These are phyloP conservation scores for Chrosomus eos DNA, from an alignment of 2,797 vertebrate genomes.

Conservation along the genomic window DNA sequence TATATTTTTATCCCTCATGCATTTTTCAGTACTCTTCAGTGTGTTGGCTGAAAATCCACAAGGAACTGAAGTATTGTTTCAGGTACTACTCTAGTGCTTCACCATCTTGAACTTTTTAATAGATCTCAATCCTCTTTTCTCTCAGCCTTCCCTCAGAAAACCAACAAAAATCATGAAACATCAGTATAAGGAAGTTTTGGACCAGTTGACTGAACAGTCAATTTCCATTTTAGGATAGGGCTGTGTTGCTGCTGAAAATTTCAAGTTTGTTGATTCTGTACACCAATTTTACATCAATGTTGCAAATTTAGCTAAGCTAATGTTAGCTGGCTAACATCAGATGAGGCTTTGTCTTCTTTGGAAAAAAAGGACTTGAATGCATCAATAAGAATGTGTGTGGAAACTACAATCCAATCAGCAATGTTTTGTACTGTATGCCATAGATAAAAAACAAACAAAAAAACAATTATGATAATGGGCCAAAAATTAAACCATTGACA, in stretches of 20 bases:
- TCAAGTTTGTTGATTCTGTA: neutral
- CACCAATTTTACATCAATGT: neutral
- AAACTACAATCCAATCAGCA: neutral
- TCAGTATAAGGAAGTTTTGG: neutral
- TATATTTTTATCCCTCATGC: slow-evolving; percentile 48
- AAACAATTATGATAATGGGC: neutral
- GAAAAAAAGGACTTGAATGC: neutral
- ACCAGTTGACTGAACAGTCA: neutral
- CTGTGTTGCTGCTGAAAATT: neutral
- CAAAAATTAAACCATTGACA: neutral
- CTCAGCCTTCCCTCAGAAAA: neutral
- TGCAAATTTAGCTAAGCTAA: neutral
- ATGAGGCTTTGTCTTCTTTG: neutral
- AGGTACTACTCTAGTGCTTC: slow-evolving; percentile 17
- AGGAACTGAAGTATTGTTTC: slow-evolving; percentile 22
- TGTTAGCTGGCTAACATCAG: neutral
- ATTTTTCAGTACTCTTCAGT: slow-evolving; percentile 32
- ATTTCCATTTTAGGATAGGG: neutral
- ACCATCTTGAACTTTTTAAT: slow-evolving; percentile 19
- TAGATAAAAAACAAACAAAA: neutral
- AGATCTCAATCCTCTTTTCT: slow-evolving; percentile 25
- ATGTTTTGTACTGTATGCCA: neutral
- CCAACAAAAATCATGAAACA: slow-evolving; percentile 5
- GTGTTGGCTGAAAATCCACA: slow-evolving; percentile 25
- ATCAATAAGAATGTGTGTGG: neutral